Base-by-base conservation (phyloP, 2,888 invertebrate genomes). In the Callinectes sapidus region DNA sequence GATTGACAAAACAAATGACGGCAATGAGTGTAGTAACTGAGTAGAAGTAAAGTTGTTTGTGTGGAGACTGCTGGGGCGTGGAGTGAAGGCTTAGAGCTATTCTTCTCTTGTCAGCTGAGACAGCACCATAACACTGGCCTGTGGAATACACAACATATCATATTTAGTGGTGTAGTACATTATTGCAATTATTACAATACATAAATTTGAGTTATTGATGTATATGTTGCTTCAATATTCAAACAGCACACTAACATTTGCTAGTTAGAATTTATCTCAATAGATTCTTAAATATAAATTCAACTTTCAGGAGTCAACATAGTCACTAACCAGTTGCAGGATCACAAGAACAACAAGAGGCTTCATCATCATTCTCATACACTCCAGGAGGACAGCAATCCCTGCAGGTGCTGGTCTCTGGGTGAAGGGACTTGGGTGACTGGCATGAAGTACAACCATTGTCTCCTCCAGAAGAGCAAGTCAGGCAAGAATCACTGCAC, bases 61-160 rank as follows among this genome's bases (percentile, higher is more conserved):
- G 87, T 14, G 66, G 86, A 32, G 85, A 48, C n/a, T 91, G 85
- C 14, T 48, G 77, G 1, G 81, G 66, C 18, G 89, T 61, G n/a
- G 93, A 87, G 61, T 93, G 54, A 14, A 93, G 87, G 61, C 94
- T 94, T 28, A 93, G 77, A 10, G 94, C 93, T 32, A 94, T 94
- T 54, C 94, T 77, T 23, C 94, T 61, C 90, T 94, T 94, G 86
- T 94, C 94, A 14, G 94, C 93, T 23, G 93, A 90, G 18, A 88
- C 94, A 42, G 91, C 91, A 23, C 94, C 94, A 88, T 91, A 89
- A 89, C 94, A 94, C 90, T 93, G 90, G n/a, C 90, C 94, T 94
- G 90, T 2, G 48, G 14, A 81, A 28, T n/a, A 28, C 16, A 71
- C 16, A 71, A 71, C 2, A 14, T 35, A 81, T 81, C 14, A 81